Conservation (phyloP, 2,113 vertebrate species). For the Psittacula cyanocephala region DNA sequence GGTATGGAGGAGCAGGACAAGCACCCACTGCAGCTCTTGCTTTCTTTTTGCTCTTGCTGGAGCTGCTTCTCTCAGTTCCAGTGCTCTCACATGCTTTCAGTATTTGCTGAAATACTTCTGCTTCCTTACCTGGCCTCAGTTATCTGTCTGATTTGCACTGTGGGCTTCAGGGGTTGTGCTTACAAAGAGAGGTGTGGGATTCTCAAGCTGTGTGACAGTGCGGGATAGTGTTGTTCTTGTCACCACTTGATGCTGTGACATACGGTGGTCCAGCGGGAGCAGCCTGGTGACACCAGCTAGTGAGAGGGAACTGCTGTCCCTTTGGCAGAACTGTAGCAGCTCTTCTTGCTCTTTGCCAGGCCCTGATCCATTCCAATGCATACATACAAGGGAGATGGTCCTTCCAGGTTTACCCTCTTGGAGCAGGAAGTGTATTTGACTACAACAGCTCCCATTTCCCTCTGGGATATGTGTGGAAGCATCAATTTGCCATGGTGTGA, state of each 20-base stretch:
- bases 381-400: background rate
- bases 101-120: background rate
- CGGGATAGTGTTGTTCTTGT: background rate
- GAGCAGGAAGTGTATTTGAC: background rate
- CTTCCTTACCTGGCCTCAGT: background rate
- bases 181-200: fast-evolving
- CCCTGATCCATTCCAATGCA: background rate
- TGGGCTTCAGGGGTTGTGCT: background rate
- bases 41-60: background rate
- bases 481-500: fast-evolving
- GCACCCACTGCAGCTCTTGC: background rate
- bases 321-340: background rate
- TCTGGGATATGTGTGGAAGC: background rate
- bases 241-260: fast-evolving
- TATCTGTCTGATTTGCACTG: background rate
- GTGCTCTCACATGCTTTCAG: background rate
- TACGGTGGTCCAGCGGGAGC: fast-evolving
- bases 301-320: background rate
- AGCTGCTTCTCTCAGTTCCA: background rate
- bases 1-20: fast-evolving
- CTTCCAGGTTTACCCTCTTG: background rate
- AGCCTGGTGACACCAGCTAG: background rate
- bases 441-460: background rate
- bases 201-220: background rate
- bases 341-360: background rate